These are phyloP conservation scores for Catocala sponsa DNA, from an alignment of 2,888 invertebrate species.

Conservation along the genomic window DNA sequence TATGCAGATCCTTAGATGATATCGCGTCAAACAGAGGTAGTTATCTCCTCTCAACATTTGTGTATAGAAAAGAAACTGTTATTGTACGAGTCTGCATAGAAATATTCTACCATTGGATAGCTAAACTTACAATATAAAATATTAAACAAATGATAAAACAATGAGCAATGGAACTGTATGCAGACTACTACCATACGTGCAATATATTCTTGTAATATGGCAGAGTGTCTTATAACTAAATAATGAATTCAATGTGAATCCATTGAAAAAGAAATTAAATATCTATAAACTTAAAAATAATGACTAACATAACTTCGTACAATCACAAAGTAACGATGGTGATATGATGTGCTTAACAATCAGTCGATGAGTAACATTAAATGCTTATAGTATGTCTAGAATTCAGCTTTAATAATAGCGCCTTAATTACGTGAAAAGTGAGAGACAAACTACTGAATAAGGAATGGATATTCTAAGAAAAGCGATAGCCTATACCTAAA, in stretches of 20 bases:
- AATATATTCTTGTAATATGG: slow-evolving; percentile 50
- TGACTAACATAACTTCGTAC: slow-evolving; percentile 57
- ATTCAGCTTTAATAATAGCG: slow-evolving; percentile 67
- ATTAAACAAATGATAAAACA: slow-evolving; percentile 52
- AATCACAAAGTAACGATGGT: slow-evolving; percentile 60
- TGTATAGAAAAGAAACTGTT: slow-evolving; percentile 14
- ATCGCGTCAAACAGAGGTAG: slow-evolving; percentile 25
- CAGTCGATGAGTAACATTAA: slow-evolving; percentile 77
- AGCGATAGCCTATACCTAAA: slow-evolving; percentile 59
- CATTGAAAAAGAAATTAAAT: slow-evolving; percentile 58
- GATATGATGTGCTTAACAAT: slow-evolving; percentile 71
- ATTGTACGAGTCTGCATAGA: slow-evolving; percentile 50
- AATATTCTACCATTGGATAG: slow-evolving; percentile 50
- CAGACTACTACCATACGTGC: slow-evolving; percentile 75
- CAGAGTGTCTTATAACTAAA: slow-evolving; percentile 55
- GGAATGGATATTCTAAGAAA: slow-evolving; percentile 76
- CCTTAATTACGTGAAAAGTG: slow-evolving; percentile 66
- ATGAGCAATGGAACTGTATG: slow-evolving; percentile 70
- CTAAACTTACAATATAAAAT: slow-evolving; percentile 52
- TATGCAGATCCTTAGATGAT: slow-evolving; percentile 52
- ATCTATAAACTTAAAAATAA: slow-evolving; percentile 54
- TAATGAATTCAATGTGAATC: slow-evolving; percentile 69
- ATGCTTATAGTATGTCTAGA: slow-evolving; percentile 74
- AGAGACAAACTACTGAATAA: slow-evolving; percentile 73
- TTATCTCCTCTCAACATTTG: slow-evolving; percentile 12